Base-by-base conservation (phyloP, 2,113 vertebrate species). In the Sylvilagus bachmani region DNA sequence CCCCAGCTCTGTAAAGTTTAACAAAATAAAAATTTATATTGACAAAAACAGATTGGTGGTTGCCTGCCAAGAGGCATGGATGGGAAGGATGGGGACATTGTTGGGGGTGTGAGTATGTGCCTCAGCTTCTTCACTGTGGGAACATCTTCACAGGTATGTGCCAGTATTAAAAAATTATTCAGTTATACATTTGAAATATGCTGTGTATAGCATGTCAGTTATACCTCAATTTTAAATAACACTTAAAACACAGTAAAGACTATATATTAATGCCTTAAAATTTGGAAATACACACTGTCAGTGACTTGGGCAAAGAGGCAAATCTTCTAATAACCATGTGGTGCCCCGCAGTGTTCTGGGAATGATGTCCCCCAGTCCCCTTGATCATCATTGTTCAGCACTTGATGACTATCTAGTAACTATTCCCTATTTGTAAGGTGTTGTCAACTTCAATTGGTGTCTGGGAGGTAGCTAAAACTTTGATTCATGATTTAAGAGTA, bases 381-480 rank as follows among this genome's bases (percentile, higher is more conserved):
- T 36, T 53, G 61, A 21, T 16, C 38, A 7, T 27, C 31, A 21
- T 64, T 73, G 14, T 69, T 33, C 31, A 21, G 90, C 29, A 33
- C 8, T 44, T 73, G 38, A 64, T 73, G 62, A 19, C 22, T 86
- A 3, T 27, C 78, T 82, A 51, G 66, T 61, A 81, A 21, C 51
- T 69, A 2, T 74, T 74, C 51, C 36, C 29, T 73, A 12, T 14
- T 75, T 61, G 61, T 89, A 55, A 89, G 62, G 11, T 16, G 31
- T 9, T 84, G 49, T 78, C 74, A 92, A 33, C 77, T 74, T 86
- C 36, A 66, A 0, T 58, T 87, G 75, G 86, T 84, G 4, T 73
- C 44, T 25, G 89, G 25, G 71, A 86, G 84, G 11, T 91, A 93
- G 71, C 12, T 89, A 55, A 89, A 91, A 80, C n/a, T 83, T 91